Evolutionary conservation across 2,113 vertebrate genomes (phyloP).

Genomic region (Neodontobutis hainanensis): DNA sequence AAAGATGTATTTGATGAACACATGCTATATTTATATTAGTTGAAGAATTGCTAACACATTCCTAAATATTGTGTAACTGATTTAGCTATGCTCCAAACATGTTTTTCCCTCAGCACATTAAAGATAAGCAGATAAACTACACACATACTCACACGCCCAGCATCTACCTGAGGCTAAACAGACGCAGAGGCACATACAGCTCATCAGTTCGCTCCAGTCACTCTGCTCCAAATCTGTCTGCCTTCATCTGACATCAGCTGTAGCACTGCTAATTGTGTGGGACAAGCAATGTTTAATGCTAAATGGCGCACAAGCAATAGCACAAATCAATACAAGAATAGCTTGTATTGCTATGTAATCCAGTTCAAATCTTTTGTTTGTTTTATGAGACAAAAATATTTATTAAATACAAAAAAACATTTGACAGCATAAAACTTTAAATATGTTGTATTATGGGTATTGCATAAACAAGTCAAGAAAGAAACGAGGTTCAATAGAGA

Average conservation of each 20-base stretch:
- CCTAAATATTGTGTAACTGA: background rate
- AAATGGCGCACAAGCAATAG: slow-evolving; percentile 35
- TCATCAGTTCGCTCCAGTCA: slow-evolving; percentile 40
- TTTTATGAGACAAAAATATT: background rate
- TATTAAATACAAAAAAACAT: too few relatives aligned
- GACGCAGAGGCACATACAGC: slow-evolving; percentile 29
- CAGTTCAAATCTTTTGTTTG: background rate
- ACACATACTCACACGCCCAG: slow-evolving; percentile 7
- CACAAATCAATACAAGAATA: slow-evolving; percentile 29
- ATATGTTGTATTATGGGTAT: too few relatives aligned
- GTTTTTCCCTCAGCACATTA: slow-evolving; percentile 15
- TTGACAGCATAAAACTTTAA: too few relatives aligned
- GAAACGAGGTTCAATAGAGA: too few relatives aligned
- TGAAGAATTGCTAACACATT: background rate
- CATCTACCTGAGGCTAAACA: slow-evolving; percentile 38
- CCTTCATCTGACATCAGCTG: slow-evolving; percentile 38
- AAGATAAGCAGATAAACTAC: slow-evolving; percentile 42
- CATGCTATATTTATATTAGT: background rate
- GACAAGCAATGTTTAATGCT: slow-evolving; percentile 50
- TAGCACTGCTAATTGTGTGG: slow-evolving; percentile 46
- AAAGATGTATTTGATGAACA: slow-evolving; percentile 23
- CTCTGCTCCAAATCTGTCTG: slow-evolving; percentile 61
- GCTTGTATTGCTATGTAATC: too few relatives aligned
- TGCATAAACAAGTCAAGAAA: too few relatives aligned
- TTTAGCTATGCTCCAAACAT: slow-evolving; percentile 19